A percentile compares a stretch with the other conserved stretches of the same genome.
Conservation (phyloP, 1,140 invertebrate genomes). For the Diuraphis noxia region DNA sequence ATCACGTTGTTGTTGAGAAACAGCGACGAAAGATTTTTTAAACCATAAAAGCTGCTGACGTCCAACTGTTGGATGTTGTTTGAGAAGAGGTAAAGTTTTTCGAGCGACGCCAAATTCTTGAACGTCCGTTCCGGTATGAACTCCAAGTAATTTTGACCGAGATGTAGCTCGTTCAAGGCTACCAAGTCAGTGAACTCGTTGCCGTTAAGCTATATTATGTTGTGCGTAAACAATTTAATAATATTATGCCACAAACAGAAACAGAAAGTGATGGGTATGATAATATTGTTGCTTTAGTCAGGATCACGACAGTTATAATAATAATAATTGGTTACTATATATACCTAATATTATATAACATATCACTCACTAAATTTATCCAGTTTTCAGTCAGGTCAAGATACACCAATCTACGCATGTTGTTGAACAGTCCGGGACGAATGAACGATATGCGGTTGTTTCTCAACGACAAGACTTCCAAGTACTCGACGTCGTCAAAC, state of each 20-base stretch:
- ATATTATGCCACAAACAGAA: background rate
- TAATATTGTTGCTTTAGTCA: background rate
- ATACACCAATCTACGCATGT: conserved; percentile 63
- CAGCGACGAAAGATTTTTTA: conserved; percentile 65
- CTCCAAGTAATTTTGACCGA: conserved; percentile 66
- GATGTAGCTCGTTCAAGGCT: conserved; percentile 65
- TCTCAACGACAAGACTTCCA: conserved; percentile 61
- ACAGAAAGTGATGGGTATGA: background rate
- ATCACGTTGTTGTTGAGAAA: conserved; percentile 69
- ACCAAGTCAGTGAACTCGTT: conserved; percentile 63
- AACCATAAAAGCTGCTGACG: conserved; percentile 63
- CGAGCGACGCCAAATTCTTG: conserved; percentile 60
- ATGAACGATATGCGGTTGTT: conserved; percentile 65
- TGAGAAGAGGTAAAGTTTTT: conserved; percentile 67
- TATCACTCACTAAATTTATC: conserved; percentile 60
- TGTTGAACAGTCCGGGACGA: conserved; percentile 65
- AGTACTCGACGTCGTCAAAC: conserved; percentile 63
- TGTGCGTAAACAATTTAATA: background rate
- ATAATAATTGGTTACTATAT: background rate
- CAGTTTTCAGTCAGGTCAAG: conserved; percentile 67
- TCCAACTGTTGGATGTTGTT: conserved; percentile 66
- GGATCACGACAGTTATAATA: too few species aligned
- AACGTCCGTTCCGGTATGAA: conserved; percentile 64
- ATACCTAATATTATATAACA: background rate
- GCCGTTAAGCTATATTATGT: conserved; percentile 60